phyloP scores from a whole-genome alignment of 2,888 invertebrate species.

The Bimastos eiseni region DNA sequence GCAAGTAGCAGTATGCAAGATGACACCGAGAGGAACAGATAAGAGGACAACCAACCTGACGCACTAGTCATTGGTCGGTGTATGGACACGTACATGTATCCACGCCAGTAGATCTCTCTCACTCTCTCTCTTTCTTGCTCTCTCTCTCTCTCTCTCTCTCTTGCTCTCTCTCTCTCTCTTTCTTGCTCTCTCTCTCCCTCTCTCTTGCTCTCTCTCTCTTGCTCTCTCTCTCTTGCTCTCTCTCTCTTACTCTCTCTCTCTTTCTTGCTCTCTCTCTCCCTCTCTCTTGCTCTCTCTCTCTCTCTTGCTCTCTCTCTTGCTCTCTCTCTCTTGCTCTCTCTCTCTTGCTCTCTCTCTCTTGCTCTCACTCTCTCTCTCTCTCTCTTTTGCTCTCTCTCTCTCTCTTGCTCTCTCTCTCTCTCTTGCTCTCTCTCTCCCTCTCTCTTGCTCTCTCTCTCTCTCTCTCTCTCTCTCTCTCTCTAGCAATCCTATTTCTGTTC shows the following conservation, averaged over 20 bases:
- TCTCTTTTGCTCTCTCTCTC: neutral
- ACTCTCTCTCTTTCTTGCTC: slow-evolving; percentile 23
- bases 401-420: neutral
- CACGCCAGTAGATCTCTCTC: neutral
- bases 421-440: no score
- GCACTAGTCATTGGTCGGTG: no score
- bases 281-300: neutral
- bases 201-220: no score
- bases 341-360: neutral
- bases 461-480: no score
- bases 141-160: slow-evolving; percentile 25
- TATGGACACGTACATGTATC: no score
- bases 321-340: neutral
- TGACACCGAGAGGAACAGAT: no score
- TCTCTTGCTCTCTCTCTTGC: neutral
- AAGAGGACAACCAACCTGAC: no score
- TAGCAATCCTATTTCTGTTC: no score
- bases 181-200: neutral
- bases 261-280: neutral
- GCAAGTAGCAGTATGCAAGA: no score
- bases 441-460: no score
- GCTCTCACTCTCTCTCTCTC: neutral
- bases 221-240: neutral
- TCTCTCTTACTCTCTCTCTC: neutral
- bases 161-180: neutral